Evolutionary conservation across 2,113 vertebrate genomes (phyloP), one percentile per base, ranked within the genome.

Genomic region (Sander vitreus): DNA sequence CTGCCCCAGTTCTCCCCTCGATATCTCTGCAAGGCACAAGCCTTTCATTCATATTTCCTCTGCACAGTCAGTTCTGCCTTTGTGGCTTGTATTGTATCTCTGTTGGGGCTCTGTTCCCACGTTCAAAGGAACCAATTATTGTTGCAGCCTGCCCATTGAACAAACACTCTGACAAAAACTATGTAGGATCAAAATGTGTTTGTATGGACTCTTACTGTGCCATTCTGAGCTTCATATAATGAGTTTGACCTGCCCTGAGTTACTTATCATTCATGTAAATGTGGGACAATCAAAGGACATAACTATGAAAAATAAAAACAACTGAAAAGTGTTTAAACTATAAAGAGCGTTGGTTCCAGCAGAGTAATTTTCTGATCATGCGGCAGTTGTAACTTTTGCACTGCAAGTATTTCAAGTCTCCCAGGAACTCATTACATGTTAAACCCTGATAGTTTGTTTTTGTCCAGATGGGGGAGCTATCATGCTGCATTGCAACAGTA

Each of bases 391-490:
- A 63, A 82, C 81, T 71, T 90, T 81, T 67, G 30, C 67, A 60
- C 45, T 50, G 71, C 39, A 66, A 78, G 7, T 54, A 67, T 66
- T 45, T 75, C 9, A 78, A 78, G 8, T 71, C 59, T 64, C 70
- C 65, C 4, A 50, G 66, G 48, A 67, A 64, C 75, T 71, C 36
- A 70, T 65, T 51, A n/a, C 16, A 5, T n/a, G 18, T 47, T 18
- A 51, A 39, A 43, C 36, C 13, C 57, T 64, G 50, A 59, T 33
- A 19, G 39, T 66, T 69, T 43, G 18, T 53, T 65, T 77, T 77
- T 73, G 81, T 76, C 89, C 93, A 93, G 81, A 72, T 91, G 93
- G 91, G 91, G 92, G 91, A 81, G 91, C 93, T 91, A 73, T 91
- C 21, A 84, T 63, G 91, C 92, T 84, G 15, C 66, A 18, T 47